Base-by-base conservation (phyloP, 2,888 invertebrate species). In the Schizaphis graminum region DNA sequence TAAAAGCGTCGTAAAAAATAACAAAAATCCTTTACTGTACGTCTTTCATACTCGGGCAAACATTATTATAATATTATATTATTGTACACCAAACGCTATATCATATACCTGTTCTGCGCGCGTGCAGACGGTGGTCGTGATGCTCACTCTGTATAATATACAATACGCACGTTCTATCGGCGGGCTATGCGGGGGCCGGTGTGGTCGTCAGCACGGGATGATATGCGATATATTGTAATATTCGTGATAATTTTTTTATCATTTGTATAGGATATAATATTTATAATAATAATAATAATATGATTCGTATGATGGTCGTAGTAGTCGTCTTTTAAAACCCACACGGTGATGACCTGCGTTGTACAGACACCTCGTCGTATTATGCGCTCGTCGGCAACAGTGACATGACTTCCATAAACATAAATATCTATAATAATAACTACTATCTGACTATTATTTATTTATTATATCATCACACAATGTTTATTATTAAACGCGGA, bases 1-100 rank as follows among this genome's bases (percentile, higher is more conserved):
- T 94, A 90, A 94, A 90, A 93, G 89, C 89, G 85, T 88, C 85
- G 85, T 77, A 57, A 85, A 90, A 92, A 67, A 89, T 84, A 88
- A 35, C 53, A 24, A 89, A 57, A 89, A 93, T 88, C 35, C 89
- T 94, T 77, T 93, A 57, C 88, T 44, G 53, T 93, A 16, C 16
- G 84, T 86, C 56, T 53, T 53, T 53, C 28, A 57, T 77, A 35
- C 84, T 53, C 53, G 44, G 53, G n/a, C 77, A 84, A 92, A 93
- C 89, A n/a, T 41, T 77, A 56, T 28, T 56, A 77, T 77, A 77
- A 77, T 77, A 77, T 24, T 21, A 35, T 67, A 67, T 56, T 77
- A 77, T 77, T 77, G 77, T 77, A 77, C 35, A 77, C 77, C 35
- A 77, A 77, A 77, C 77, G 35, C 77, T 77, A 77, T 77, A 35